These are phyloP conservation scores for Habrosyne pyritoides DNA, from an alignment of 2,888 invertebrate genomes.

Conservation along the genomic window DNA sequence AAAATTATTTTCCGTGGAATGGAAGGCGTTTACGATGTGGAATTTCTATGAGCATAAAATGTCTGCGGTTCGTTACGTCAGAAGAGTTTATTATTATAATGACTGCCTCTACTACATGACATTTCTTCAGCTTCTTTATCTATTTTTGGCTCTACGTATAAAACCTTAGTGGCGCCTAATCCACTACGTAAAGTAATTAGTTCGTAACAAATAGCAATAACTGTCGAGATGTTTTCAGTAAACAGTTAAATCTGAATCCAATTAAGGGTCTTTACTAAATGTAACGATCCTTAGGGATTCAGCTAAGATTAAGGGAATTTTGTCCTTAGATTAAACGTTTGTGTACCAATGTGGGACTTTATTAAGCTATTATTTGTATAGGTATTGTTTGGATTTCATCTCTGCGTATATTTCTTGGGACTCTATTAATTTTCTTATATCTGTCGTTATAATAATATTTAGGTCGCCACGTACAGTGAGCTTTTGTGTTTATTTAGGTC, in stretches of 20 bases:
- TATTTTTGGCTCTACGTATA: neutral
- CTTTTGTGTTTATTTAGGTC: too few relatives aligned
- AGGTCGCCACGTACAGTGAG: too few relatives aligned
- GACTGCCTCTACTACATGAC: too few relatives aligned
- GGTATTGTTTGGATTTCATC: neutral
- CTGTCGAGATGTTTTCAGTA: neutral
- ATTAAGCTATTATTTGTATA: neutral
- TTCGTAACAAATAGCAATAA: neutral
- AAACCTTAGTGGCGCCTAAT: neutral
- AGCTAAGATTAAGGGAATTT: constrained; percentile 11
- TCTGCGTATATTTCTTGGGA: neutral
- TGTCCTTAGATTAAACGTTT: constrained; percentile 10
- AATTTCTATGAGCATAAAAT: too few relatives aligned
- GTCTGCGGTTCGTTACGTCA: too few relatives aligned
- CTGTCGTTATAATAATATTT: neutral
- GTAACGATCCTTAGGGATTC: constrained; percentile 13
- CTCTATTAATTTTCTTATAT: neutral
- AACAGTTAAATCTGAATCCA: constrained; percentile 1
- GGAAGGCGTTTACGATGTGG: too few relatives aligned
- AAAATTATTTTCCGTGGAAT: too few relatives aligned
- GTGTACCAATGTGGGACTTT: constrained; percentile 1
- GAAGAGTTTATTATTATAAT: too few relatives aligned
- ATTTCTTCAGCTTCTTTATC: neutral
- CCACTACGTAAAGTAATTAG: neutral
- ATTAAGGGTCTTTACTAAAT: neutral